Conservation (phyloP, 2,113 vertebrate genomes). For the Tricholaema leucomelas region DNA sequence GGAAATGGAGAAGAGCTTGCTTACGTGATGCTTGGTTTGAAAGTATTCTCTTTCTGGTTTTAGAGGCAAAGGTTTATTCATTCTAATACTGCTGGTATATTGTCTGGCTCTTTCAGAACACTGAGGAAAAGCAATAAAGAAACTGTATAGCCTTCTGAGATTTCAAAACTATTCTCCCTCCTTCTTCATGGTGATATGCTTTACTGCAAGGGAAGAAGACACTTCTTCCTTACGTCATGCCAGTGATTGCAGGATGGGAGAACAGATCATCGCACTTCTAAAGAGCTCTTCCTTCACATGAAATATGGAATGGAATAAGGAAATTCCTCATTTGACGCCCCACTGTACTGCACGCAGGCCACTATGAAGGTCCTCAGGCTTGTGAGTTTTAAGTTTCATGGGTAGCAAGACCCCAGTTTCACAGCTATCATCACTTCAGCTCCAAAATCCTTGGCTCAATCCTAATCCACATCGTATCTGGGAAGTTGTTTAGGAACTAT, state of each 20-base stretch:
- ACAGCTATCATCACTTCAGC: neutral
- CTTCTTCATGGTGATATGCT: neutral
- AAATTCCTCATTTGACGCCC: neutral
- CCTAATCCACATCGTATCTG: neutral
- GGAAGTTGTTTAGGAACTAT: neutral
- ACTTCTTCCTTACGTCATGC: neutral
- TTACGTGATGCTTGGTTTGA: neutral
- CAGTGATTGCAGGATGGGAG: neutral
- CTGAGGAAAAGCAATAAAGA: neutral
- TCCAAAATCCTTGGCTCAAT: constrained; percentile 31
- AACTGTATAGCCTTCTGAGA: neutral
- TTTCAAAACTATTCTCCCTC: neutral
- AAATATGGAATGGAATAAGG: neutral
- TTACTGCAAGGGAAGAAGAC: neutral
- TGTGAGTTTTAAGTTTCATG: neutral
- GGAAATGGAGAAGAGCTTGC: neutral
- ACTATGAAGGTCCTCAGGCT: neutral
- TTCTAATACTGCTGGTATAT: neutral
- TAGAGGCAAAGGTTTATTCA: neutral
- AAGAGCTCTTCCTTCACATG: neutral
- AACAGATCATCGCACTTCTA: neutral
- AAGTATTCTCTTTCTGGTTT: neutral
- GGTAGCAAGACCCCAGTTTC: neutral
- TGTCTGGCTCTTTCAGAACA: neutral
- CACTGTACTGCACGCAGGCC: neutral